Percentiles rank a stretch among this genome's conserved stretches.
These are phyloP conservation scores for Epinephelus malabaricus DNA, from an alignment of 2,797 vertebrate species.

Conservation along the genomic window DNA sequence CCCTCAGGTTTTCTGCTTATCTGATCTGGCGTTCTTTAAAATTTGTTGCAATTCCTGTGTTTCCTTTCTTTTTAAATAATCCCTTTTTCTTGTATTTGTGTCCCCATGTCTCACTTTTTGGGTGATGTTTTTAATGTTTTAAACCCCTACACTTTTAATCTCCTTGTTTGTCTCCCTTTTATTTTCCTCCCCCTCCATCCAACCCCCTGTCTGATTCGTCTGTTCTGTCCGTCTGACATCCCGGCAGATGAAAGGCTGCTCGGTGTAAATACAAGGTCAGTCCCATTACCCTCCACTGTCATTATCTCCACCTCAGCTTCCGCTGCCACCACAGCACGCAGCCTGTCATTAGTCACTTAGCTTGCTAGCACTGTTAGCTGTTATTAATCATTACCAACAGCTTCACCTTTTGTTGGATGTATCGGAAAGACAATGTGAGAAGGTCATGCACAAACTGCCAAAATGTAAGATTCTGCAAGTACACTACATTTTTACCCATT, in stretches of 20 bases:
- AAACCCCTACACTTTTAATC: slow-evolving; percentile 14
- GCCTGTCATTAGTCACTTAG: slow-evolving; percentile 78
- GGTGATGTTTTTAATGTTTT: background rate
- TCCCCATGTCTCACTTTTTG: background rate
- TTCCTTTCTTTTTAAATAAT: background rate
- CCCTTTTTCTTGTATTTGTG: background rate
- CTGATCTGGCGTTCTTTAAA: slow-evolving; percentile 22
- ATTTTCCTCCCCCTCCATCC: background rate
- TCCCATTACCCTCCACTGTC: slow-evolving; percentile 77
- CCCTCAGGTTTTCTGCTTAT: slow-evolving; percentile 40
- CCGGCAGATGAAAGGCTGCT: slow-evolving; percentile 77
- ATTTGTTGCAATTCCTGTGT: background rate
- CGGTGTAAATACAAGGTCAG: slow-evolving; percentile 84
- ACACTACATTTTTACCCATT: background rate
- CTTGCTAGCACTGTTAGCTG: slow-evolving; percentile 60
- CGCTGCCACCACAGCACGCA: slow-evolving; percentile 66
- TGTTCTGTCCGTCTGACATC: slow-evolving; percentile 63
- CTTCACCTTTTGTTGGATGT: slow-evolving; percentile 21
- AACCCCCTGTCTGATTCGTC: slow-evolving; percentile 54
- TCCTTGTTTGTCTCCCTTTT: slow-evolving; percentile 6
- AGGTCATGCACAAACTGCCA: background rate
- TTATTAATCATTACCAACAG: slow-evolving; percentile 66
- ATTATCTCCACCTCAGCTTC: slow-evolving; percentile 82
- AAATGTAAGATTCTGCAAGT: background rate
- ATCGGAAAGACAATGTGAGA: slow-evolving; percentile 18